Conservation (phyloP, 2,113 vertebrate species). For the Rhineura floridana region DNA sequence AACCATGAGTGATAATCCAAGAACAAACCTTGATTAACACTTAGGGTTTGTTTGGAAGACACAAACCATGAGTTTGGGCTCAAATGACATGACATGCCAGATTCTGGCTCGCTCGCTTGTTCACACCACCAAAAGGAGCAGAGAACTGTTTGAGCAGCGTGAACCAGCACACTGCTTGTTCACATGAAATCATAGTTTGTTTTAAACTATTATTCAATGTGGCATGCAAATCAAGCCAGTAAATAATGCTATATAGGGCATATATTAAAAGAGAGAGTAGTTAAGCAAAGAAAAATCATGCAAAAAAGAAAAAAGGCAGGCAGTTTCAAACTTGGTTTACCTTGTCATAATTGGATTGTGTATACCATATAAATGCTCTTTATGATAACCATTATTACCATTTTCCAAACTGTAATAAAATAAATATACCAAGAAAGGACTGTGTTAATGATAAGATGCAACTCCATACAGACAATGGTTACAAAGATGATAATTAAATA, state of each 20-base stretch:
- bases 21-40: too few relatives aligned
- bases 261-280: conserved; percentile 14
- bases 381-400: conserved; percentile 98
- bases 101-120: too few relatives aligned
- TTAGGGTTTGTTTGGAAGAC: too few relatives aligned
- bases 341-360: conserved; percentile 89
- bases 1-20: too few relatives aligned
- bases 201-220: too few relatives aligned
- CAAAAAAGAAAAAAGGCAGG: conserved; percentile 64
- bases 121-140: too few relatives aligned
- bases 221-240: too few relatives aligned
- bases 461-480: conserved; percentile 46
- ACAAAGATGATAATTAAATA: conserved; percentile 56
- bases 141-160: too few relatives aligned
- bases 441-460: conserved; percentile 62
- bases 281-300: conserved; percentile 42
- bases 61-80: too few relatives aligned
- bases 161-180: too few relatives aligned
- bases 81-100: too few relatives aligned
- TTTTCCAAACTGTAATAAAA: conserved; percentile 95
- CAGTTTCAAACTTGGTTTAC: conserved; percentile 79
- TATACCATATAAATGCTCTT: conserved; percentile 88
- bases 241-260: background rate
- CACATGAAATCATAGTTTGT: too few relatives aligned
- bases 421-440: conserved; percentile 77